Conservation (phyloP, 1,140 invertebrate genomes). For the Drosophila parvula region DNA sequence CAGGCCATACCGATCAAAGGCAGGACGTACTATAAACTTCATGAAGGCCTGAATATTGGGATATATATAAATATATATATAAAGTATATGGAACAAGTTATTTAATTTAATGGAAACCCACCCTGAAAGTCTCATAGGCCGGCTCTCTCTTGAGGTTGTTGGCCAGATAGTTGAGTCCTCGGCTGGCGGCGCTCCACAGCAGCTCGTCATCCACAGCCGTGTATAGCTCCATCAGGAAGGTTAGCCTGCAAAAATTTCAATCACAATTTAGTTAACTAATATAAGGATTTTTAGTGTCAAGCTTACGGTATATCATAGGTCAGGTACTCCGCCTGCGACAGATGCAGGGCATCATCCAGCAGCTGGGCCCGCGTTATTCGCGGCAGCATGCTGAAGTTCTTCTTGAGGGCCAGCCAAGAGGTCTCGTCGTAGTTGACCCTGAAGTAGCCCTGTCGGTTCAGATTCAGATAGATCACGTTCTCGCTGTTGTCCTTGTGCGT, state of each 20-base stretch:
- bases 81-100: not conserved
- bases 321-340: conserved; percentile 87
- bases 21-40: conserved; percentile 74
- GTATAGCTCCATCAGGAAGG: conserved; percentile 78
- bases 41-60: conserved; percentile 68
- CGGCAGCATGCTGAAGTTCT: conserved; percentile 85
- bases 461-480: conserved; percentile 74
- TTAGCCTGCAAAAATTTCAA: conserved; percentile 74
- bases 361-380: conserved; percentile 90
- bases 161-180: conserved; percentile 75
- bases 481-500: conserved; percentile 41
- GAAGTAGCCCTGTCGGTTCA: conserved; percentile 87
- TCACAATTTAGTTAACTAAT: not conserved
- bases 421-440: conserved; percentile 90
- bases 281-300: not conserved
- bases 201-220: conserved; percentile 71
- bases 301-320: conserved; percentile 86
- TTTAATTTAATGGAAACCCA: conserved; percentile 13
- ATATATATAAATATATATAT: not conserved
- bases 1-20: conserved; percentile 82
- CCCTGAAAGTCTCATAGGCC: conserved; percentile 81
- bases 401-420: conserved; percentile 88
- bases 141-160: conserved; percentile 79
- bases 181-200: conserved; percentile 72
- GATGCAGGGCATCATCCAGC: conserved; percentile 92